These are phyloP conservation scores for Seriola rivoliana DNA, from an alignment of 2,113 vertebrate genomes.

Conservation along the genomic window DNA sequence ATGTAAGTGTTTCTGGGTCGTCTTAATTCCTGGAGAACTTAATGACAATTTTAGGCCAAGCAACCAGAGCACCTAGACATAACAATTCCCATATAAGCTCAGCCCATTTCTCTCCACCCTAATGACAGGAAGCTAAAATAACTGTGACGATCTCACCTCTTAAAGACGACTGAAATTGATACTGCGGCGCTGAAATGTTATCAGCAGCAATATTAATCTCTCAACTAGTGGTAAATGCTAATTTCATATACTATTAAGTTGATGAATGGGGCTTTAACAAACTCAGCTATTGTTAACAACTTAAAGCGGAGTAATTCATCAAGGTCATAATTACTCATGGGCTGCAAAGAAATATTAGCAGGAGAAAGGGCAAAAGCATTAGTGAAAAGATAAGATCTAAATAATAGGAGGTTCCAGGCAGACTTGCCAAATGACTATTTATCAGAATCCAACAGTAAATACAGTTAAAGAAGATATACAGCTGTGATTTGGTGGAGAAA, in stretches of 20 bases:
- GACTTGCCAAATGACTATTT: slow-evolving; percentile 27
- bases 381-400: slow-evolving; percentile 25
- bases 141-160: slow-evolving; percentile 45
- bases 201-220: slow-evolving; percentile 74
- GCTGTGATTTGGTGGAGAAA: slow-evolving; percentile 5
- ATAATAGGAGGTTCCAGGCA: slow-evolving; percentile 2
- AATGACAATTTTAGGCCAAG: slow-evolving; percentile 61
- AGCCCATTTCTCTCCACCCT: slow-evolving; percentile 46
- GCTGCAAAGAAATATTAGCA: slow-evolving; percentile 32
- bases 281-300: slow-evolving; percentile 72
- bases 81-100: slow-evolving; percentile 64
- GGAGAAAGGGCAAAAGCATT: slow-evolving; percentile 13
- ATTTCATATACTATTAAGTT: slow-evolving; percentile 71
- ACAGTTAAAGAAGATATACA: background rate
- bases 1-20: slow-evolving; percentile 46
- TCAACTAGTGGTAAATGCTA: slow-evolving; percentile 66
- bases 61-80: slow-evolving; percentile 61
- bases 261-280: slow-evolving; percentile 77
- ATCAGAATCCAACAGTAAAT: slow-evolving; percentile 1
- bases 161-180: slow-evolving; percentile 72
- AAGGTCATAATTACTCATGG: slow-evolving; percentile 53
- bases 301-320: slow-evolving; percentile 69
- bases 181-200: slow-evolving; percentile 61
- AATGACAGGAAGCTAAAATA: slow-evolving; percentile 67
- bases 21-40: slow-evolving; percentile 61